Evolutionary conservation across 2,888 invertebrate species (phyloP), one percentile per base, ranked within the genome.

Genomic region (Lingula anatina): DNA sequence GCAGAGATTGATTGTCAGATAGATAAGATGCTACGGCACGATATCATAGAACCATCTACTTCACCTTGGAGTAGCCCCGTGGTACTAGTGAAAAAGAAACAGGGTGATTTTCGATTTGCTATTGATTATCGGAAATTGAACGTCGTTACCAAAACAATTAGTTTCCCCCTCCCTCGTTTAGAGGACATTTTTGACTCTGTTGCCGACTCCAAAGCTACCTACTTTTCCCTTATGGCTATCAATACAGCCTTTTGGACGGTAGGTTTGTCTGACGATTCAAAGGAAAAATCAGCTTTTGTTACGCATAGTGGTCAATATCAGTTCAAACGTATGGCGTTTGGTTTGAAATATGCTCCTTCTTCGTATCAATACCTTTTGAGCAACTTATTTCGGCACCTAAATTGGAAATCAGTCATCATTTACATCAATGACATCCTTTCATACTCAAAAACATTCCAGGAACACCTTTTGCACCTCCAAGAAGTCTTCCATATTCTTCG

Each of bases 31-130:
- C 9, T 44, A 27, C 28, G 50, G 5, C 36, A 31, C 40, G 43
- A 40, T 23, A 42, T 56, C n/a, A 53, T 55, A 37, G 38, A 51
- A 42, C 38, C 43, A 41, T 55, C 56, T 18, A 47, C 26, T 36
- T 55, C 55, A 5, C 41, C 49, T 18, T 46, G 46, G 46, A 20
- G 21, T 21, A 41, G 39, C 15, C 46, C 46, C 40, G 23, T 42
- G 5, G 46, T 46, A 35, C 36, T 44, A 5, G 21, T 44, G 5
- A 44, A 44, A 24, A 44, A 44, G 35, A 9, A 12, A 44, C 5
- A 28, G n/a, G 44, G 44, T 35, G 44, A 44, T 5, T 44, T 44
- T 35, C 44, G 44, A 5, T 44, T 37, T 31, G 46, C 46, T 5
- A 27, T 39, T 2, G 46, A 46, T 31, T 50, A 47, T 31, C 24